A percentile compares a stretch with the other conserved stretches of the same genome.
These are phyloP conservation scores for Drosophila glabriapex DNA, from an alignment of 2,888 invertebrate species.

Conservation along the genomic window DNA sequence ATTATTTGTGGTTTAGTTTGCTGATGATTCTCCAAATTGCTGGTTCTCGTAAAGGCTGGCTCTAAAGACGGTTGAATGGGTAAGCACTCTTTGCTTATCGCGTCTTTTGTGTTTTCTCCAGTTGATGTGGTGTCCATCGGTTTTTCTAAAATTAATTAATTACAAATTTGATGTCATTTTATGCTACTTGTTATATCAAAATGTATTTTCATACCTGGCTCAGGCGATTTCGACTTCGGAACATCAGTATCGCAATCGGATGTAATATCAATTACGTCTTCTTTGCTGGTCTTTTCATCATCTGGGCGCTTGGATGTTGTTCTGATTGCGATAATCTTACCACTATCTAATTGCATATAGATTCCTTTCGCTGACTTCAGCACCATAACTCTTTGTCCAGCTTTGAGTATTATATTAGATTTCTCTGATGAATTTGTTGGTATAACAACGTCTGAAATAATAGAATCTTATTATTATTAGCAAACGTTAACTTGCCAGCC, in stretches of 20 bases:
- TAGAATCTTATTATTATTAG: not conserved
- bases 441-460: conserved; percentile 92
- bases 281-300: conserved; percentile 70
- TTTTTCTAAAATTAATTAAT: conserved; percentile 35
- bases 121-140: conserved; percentile 28
- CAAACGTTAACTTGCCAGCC: not conserved
- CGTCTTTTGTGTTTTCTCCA: conserved; percentile 26
- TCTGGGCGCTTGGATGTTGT: conserved; percentile 83
- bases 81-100: conserved; percentile 32
- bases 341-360: conserved; percentile 97
- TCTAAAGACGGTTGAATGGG: conserved; percentile 18
- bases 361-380: conserved; percentile 98
- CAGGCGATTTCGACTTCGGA: conserved; percentile 62
- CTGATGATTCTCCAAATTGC: conserved; percentile 22
- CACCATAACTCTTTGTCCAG: conserved; percentile 97
- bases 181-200: not conserved
- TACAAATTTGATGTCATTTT: not conserved
- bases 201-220: conserved; percentile 48
- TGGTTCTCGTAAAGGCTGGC: conserved; percentile 22
- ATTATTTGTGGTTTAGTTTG: conserved; percentile 37
- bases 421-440: conserved; percentile 96
- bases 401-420: conserved; percentile 95
- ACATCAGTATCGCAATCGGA: conserved; percentile 73
- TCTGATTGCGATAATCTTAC: conserved; percentile 96
- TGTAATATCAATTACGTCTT: conserved; percentile 82